Percentiles rank a stretch among this genome's conserved stretches.
Evolutionary conservation across 2,888 invertebrate species (phyloP).

Genomic region (Meta bourneti): DNA sequence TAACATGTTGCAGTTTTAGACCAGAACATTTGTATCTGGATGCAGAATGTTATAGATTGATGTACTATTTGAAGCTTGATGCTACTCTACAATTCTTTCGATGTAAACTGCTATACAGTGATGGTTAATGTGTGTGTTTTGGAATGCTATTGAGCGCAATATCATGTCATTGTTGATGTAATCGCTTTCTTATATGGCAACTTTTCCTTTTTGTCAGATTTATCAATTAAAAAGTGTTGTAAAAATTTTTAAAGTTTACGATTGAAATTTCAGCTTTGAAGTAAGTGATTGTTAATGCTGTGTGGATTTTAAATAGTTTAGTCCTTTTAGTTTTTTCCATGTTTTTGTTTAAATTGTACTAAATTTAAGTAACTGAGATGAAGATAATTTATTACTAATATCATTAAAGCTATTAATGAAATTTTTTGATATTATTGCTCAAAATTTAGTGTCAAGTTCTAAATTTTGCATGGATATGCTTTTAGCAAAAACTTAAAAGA

Average conservation of each 20-base stretch:
- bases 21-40: not conserved
- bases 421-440: not conserved
- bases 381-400: not conserved
- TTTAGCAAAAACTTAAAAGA: not conserved
- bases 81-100: slow-evolving; percentile 9
- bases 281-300: not conserved
- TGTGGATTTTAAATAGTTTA: not conserved
- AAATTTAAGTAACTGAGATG: not conserved
- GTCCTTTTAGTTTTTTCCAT: not conserved
- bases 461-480: slow-evolving; percentile 24
- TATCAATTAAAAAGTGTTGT: slow-evolving; percentile 27
- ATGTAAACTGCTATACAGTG: slow-evolving; percentile 33
- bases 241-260: slow-evolving; percentile 12
- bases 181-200: slow-evolving; percentile 10
- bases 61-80: slow-evolving; percentile 42
- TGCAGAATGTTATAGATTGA: slow-evolving; percentile 50
- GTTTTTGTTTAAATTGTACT: not conserved
- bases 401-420: not conserved
- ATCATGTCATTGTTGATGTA: not conserved
- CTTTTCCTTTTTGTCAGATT: slow-evolving; percentile 11
- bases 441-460: not conserved
- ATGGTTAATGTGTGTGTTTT: slow-evolving; percentile 5
- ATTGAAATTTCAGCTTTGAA: not conserved
- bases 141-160: slow-evolving; percentile 20
- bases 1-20: slow-evolving; percentile 29